phyloP scores from a whole-genome alignment of 2,113 vertebrate genomes.

The Syngnathus scovelli region DNA sequence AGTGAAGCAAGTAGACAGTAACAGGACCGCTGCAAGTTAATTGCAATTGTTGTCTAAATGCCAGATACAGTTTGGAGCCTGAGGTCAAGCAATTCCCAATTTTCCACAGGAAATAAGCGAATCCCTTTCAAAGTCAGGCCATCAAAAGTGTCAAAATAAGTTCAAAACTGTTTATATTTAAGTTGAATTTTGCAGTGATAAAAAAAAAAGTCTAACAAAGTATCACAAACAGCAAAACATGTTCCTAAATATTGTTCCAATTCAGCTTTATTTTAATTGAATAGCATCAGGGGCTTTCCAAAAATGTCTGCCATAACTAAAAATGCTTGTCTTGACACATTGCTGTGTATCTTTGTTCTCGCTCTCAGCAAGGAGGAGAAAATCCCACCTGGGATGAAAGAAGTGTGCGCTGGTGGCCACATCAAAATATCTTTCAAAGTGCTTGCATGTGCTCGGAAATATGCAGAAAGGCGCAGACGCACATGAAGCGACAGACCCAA shows the following conservation, averaged over 20 bases:
- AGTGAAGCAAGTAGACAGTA: slow-evolving; percentile 14
- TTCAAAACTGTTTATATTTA: no score
- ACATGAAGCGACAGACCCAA: background rate
- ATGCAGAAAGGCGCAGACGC: background rate
- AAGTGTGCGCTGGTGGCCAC: background rate
- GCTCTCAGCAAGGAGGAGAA: background rate
- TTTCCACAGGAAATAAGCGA: no score
- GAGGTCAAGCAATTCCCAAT: no score
- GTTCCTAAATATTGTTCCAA: background rate
- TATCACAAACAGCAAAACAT: background rate
- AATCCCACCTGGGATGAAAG: slow-evolving; percentile 2
- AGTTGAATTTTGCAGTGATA: no score
- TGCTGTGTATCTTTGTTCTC: background rate
- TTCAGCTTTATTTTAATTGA: background rate
- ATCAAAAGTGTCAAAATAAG: no score
- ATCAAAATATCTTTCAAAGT: slow-evolving; percentile 2
- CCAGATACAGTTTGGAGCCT: background rate
- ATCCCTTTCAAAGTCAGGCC: no score
- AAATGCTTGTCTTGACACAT: background rate
- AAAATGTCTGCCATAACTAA: background rate
- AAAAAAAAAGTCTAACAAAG: no score
- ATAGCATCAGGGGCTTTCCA: background rate
- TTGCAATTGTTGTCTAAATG: background rate
- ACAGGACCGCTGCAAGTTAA: background rate
- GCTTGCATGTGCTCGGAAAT: slow-evolving; percentile 3